phyloP scores from a whole-genome alignment of 2,888 invertebrate genomes.

The Sarcophaga rosellei region DNA sequence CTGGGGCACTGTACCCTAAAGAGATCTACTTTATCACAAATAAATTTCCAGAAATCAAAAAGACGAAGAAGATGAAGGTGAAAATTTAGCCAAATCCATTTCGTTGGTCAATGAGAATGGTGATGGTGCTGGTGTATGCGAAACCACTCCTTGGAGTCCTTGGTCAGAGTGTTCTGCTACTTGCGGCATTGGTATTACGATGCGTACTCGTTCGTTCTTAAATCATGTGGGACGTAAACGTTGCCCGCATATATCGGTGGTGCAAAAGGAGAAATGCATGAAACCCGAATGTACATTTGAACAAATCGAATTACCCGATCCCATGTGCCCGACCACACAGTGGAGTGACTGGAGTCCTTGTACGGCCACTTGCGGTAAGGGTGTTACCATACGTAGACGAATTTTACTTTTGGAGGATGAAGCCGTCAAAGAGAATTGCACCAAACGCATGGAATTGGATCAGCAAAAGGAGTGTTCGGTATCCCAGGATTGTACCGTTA shows the following conservation, averaged over 20 bases:
- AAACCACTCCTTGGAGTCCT: constrained; percentile 79
- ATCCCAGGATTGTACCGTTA: constrained; percentile 86
- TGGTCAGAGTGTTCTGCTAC: constrained; percentile 91
- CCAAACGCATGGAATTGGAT: constrained; percentile 86
- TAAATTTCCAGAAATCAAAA: constrained; percentile 43
- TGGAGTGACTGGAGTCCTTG: constrained; percentile 98
- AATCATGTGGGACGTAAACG: constrained; percentile 90
- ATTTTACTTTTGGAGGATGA: constrained; percentile 86
- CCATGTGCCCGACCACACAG: constrained; percentile 88
- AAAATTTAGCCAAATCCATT: constrained; percentile 78
- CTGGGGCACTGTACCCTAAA: no score
- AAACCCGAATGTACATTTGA: constrained; percentile 85
- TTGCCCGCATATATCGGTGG: constrained; percentile 88
- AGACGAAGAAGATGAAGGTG: constrained; percentile 80
- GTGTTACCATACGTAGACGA: constrained; percentile 88
- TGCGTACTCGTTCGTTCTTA: constrained; percentile 88
- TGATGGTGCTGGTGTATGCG: constrained; percentile 79
- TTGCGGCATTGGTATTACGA: constrained; percentile 90
- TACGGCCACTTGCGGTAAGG: constrained; percentile 91
- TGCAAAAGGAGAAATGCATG: constrained; percentile 90
- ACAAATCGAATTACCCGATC: constrained; percentile 82
- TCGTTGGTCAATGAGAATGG: constrained; percentile 77
- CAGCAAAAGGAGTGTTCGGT: constrained; percentile 89
- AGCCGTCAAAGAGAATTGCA: constrained; percentile 84
- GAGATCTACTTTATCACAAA: no score